phyloP scores from a whole-genome alignment of 2,888 invertebrate species.

The Cheilosia vulpina region DNA sequence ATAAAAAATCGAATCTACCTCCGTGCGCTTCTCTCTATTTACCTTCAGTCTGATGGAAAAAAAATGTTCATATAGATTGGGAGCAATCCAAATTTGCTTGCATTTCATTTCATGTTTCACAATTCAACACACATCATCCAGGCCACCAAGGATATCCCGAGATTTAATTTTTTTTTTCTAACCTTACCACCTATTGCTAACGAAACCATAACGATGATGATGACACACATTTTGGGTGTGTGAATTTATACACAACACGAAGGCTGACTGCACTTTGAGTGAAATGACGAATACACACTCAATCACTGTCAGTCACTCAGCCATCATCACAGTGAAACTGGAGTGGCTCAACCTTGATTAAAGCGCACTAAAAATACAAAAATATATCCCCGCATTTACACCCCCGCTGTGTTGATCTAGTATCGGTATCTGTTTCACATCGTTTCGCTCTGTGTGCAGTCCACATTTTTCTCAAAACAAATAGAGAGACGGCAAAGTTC shows the following conservation, averaged over 20 bases:
- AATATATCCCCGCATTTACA: background rate
- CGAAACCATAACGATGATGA: constrained; percentile 40
- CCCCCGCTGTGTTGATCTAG: constrained; percentile 30
- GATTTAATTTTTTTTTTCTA: constrained; percentile 4
- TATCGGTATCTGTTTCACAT: constrained; percentile 36
- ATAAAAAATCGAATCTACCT: background rate
- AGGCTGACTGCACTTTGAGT: constrained; percentile 41
- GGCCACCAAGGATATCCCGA: constrained; percentile 41
- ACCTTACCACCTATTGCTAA: background rate
- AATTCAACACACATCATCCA: constrained; percentile 18
- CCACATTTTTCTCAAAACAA: constrained; percentile 9
- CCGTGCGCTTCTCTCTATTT: background rate
- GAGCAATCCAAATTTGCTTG: constrained; percentile 37
- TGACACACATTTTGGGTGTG: constrained; percentile 37
- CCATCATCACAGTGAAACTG: constrained; percentile 35
- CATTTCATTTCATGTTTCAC: constrained; percentile 33
- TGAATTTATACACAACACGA: background rate
- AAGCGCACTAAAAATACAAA: constrained; percentile 28
- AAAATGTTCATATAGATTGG: background rate
- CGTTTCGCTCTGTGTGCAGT: background rate
- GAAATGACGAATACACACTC: constrained; percentile 64
- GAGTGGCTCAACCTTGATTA: constrained; percentile 66
- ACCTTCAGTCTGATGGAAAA: background rate
- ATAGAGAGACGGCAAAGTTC: constrained; percentile 9
- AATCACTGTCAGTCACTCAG: constrained; percentile 65